These are phyloP conservation scores for Pristionchus pacificus DNA, from an alignment of 1,140 invertebrate species.

Conservation along the genomic window DNA sequence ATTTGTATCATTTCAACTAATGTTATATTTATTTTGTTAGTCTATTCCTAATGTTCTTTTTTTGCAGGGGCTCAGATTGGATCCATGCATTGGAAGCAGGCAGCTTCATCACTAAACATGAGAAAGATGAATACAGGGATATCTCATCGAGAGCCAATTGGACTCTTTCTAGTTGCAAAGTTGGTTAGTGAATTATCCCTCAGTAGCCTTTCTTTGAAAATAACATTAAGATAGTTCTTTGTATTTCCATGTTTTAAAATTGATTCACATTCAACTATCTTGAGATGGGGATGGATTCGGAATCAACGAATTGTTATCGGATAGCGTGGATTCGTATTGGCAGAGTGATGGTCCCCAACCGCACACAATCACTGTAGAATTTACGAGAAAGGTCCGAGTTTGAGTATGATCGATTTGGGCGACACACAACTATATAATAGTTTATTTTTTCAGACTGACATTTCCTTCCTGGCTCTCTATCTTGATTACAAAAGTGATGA, in stretches of 20 bases:
- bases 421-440: too few relatives aligned
- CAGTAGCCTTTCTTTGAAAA: conserved; percentile 4
- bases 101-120: background rate
- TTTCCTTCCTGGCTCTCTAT: conserved; percentile 25
- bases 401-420: too few relatives aligned
- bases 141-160: conserved; percentile 9
- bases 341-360: conserved; percentile 31
- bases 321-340: conserved; percentile 26
- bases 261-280: background rate
- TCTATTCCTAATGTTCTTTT: too few relatives aligned
- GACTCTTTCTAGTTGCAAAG: conserved; percentile 28
- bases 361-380: conserved; percentile 24
- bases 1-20: too few relatives aligned
- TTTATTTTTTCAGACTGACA: conserved; percentile 9
- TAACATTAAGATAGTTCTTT: background rate
- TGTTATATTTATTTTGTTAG: too few relatives aligned
- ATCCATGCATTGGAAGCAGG: background rate
- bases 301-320: conserved; percentile 17
- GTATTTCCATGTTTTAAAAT: conserved; percentile 1
- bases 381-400: conserved; percentile 21
- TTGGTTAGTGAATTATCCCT: background rate
- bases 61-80: too few relatives aligned
- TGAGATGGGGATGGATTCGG: conserved; percentile 13
- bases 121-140: conserved; percentile 2
- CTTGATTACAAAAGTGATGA: conserved; percentile 29